Evolutionary conservation across 1,140 invertebrate species (phyloP).

Genomic region (Dendroctonus valens): DNA sequence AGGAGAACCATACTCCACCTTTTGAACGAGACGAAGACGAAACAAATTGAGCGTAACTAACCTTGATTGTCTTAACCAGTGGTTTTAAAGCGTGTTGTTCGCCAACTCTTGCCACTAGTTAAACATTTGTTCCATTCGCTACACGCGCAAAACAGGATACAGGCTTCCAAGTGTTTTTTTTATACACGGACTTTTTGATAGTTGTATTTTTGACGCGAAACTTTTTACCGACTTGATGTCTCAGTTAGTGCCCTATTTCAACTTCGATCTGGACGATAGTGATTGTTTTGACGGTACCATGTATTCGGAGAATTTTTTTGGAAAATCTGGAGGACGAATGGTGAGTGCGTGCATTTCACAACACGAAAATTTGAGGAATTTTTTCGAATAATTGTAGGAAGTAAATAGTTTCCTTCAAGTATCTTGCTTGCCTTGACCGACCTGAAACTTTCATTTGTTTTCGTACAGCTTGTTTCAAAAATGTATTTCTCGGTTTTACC

Average conservation of each 20-base stretch:
- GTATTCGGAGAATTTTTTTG: conserved; percentile 37
- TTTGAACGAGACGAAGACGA: conserved; percentile 2
- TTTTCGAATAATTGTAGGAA: not conserved
- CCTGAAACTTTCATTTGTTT: not conserved
- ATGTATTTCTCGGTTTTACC: no score
- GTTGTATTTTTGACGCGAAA: conserved; percentile 14
- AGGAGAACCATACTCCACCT: conserved; percentile 5
- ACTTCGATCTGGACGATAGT: conserved; percentile 46
- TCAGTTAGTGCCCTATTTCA: conserved; percentile 48
- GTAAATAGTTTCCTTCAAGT: conserved; percentile 2
- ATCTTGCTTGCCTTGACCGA: conserved; percentile 10
- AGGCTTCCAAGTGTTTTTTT: conserved; percentile 18
- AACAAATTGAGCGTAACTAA: conserved; percentile 16
- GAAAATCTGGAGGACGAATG: conserved; percentile 39
- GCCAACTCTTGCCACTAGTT: conserved; percentile 27
- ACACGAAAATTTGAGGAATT: not conserved
- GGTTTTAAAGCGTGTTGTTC: conserved; percentile 27
- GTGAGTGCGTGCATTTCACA: conserved; percentile 33
- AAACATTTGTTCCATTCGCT: conserved; percentile 23
- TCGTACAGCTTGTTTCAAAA: no score
- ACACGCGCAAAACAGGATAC: conserved; percentile 26
- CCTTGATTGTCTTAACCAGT: conserved; percentile 29
- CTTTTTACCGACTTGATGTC: conserved; percentile 44
- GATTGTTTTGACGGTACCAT: conserved; percentile 38
- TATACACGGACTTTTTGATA: conserved; percentile 16